Base-by-base conservation (phyloP, 2,797 vertebrate genomes). In the Lophius americanus region DNA sequence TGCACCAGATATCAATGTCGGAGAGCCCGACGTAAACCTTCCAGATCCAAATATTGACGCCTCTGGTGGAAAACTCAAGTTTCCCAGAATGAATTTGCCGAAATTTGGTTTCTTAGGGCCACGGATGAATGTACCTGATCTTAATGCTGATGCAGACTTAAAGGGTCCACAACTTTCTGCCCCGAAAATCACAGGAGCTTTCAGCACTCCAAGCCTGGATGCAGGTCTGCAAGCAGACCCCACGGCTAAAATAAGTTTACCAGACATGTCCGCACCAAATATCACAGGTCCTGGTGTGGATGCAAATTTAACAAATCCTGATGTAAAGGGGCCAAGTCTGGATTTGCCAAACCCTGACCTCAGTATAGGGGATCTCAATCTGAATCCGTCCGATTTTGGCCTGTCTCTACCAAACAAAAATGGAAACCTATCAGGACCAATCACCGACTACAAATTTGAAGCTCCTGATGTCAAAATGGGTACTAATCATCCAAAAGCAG, bases 371-470 rank as follows among this genome's bases (percentile, higher is more conserved):
- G 65, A 85, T 49, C n/a, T 82, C 4, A 69, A 68, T 11, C 14
- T 76, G 13, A 64, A 81, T 39, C 51, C 51, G 32, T 54, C 82
- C 59, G 63, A 81, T 57, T 51, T 90, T 14, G 64, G 32, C 38
- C 50, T 92, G 12, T 82, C 87, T 23, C 41, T 80, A 59, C 78
- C 86, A 39, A 78, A 72, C 12, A 37, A 85, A 51, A 36, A 78
- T 55, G 75, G 71, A 55, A 78, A 75, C 33, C 3, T 90, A 9
- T 64, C 76, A 58, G 48, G 73, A 68, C 84, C 85, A 68, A 61
- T 85, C 39, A 50, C 75, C 53, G 60, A 83, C 44, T 47, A 47
- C 23, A 78, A 72, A 8, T 49, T 90, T 14, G 35, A 85, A 68
- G 56, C 74, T 46, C 67, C 66, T 13, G 7, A 79, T 56, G 35